Base-by-base conservation (phyloP, 1,140 invertebrate genomes). In the Tribolium madens region DNA sequence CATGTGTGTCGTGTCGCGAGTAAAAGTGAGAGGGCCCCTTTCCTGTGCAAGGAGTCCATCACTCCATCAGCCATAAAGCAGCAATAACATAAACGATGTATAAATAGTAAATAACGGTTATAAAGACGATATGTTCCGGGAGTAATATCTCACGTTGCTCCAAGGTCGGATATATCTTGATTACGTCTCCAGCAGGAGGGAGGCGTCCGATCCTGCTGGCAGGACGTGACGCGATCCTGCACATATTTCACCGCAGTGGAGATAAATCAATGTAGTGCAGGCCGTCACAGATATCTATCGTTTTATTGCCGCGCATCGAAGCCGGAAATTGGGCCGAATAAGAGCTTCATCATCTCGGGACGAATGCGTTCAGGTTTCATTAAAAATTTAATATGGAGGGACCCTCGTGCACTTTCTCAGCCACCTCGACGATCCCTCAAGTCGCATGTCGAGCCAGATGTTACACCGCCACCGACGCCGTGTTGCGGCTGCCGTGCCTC, bases 151-250 rank as follows among this genome's bases (percentile, higher is more conserved):
- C 80, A 82, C 69, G 73, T 53, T 46, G 76, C 78, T 81, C 78
- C 75, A 81, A 84, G 79, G 81, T 80, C 82, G 83, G 79, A 84
- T 84, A 84, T 83, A 84, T 84, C 83, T 84, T 84, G 83, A 84
- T 84, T 84, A 84, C 77, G 78, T 60, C 31, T 57, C 53, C 13
- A 33, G 79, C 76, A 76, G 77, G 80, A 72, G 78, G 74, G 79
- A 60, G 42, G 46, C 53, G 18, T 7, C 64, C 36, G 64, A 48
- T 71, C 47, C 68, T 50, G 48, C 71, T 12, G 47, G 1, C 52
- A 50, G 81, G 78, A 85, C 83, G 83, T 83, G 82, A 83, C 78
- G 78, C 82, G 79, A 80, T 83, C 80, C 80, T 69, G 73, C 79
- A 82, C 78, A 84, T 84, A 84, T 83, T 81, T 83, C 84, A 83